phyloP scores from a whole-genome alignment of 2,888 invertebrate genomes.

The Xylota segnis region DNA sequence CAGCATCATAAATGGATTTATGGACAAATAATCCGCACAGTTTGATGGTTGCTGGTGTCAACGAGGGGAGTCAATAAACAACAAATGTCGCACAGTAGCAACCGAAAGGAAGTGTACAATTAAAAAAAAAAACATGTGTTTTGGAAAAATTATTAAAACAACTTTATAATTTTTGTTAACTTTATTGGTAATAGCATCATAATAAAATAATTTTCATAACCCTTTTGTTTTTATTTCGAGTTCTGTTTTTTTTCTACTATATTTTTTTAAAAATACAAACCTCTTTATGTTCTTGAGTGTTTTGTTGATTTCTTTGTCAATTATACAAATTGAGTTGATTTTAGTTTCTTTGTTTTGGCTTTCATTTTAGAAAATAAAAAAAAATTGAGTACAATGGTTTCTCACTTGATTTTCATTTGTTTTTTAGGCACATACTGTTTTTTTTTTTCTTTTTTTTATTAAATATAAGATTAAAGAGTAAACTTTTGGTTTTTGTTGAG shows the following conservation, averaged over 20 bases:
- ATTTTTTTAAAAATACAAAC: constrained; percentile 73
- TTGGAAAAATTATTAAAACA: neutral
- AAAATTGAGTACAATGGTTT: constrained; percentile 21
- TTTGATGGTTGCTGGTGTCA: neutral
- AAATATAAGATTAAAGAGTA: constrained; percentile 12
- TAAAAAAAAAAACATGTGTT: neutral
- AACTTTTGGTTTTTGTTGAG: constrained; percentile 34
- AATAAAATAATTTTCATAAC: constrained; percentile 56
- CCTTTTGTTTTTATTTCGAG: constrained; percentile 14
- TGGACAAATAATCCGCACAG: constrained; percentile 37
- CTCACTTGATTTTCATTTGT: constrained; percentile 20
- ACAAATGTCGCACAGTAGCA: neutral
- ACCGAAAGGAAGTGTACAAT: neutral
- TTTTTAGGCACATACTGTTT: constrained; percentile 72
- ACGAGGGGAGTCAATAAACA: no score
- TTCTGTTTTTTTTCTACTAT: constrained; percentile 22
- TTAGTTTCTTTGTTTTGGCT: constrained; percentile 14
- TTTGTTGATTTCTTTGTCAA: constrained; percentile 14
- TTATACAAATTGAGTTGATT: constrained; percentile 22
- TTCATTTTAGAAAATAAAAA: constrained; percentile 48
- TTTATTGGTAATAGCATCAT: constrained; percentile 66
- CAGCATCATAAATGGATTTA: constrained; percentile 82
- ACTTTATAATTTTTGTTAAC: constrained; percentile 17
- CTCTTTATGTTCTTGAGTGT: constrained; percentile 64
- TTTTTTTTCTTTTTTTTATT: constrained; percentile 30